These are phyloP conservation scores for Thunnus maccoyii DNA, from an alignment of 2,113 vertebrate genomes.

Conservation along the genomic window DNA sequence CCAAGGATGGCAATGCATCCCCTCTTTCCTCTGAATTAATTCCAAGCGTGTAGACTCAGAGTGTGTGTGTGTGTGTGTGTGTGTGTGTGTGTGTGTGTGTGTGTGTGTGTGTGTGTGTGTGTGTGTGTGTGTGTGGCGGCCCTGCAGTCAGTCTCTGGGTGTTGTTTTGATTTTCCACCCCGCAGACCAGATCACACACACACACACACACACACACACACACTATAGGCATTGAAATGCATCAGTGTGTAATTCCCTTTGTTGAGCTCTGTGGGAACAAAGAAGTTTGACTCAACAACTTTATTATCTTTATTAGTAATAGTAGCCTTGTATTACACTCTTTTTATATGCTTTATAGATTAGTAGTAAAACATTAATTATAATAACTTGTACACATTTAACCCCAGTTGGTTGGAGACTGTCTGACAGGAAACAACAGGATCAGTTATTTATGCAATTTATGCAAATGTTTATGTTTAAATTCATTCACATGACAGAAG, in stretches of 20 bases:
- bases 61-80: conserved; percentile 21
- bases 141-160: conserved; percentile 43
- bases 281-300: conserved; percentile 3
- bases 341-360: neutral
- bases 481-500: too few relatives aligned
- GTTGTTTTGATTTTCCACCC: conserved; percentile 42
- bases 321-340: too few relatives aligned
- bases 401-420: too few relatives aligned
- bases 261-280: conserved; percentile 53
- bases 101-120: too few relatives aligned
- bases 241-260: conserved; percentile 59
- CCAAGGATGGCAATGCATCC: conserved; percentile 39
- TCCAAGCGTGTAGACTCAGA: conserved; percentile 33
- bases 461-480: too few relatives aligned
- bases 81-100: conserved; percentile 15
- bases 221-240: conserved; percentile 47
- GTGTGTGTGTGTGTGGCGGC: neutral
- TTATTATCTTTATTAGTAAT: neutral
- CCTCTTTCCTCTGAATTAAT: conserved; percentile 44
- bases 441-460: too few relatives aligned
- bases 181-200: conserved; percentile 26
- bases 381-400: too few relatives aligned
- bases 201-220: conserved; percentile 34
- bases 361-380: neutral
- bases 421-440: too few relatives aligned